phyloP scores from a whole-genome alignment of 2,888 invertebrate genomes.

The Dryobotodes eremita region DNA sequence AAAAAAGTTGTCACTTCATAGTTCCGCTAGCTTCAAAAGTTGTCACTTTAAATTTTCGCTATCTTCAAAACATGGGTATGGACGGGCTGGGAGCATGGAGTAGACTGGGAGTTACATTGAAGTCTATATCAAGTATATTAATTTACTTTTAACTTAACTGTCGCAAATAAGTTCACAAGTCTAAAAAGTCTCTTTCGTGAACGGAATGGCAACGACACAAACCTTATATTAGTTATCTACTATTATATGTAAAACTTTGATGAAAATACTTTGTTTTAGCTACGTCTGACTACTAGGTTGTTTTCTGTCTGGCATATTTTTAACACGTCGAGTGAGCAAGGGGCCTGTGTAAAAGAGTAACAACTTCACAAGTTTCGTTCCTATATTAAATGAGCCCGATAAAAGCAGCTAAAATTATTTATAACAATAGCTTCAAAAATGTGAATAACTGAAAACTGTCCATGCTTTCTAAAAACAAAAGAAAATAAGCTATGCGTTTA shows the following conservation, averaged over 20 bases:
- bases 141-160: slow-evolving; percentile 26
- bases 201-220: slow-evolving; percentile 18
- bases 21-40: slow-evolving; percentile 5
- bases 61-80: neutral
- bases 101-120: neutral
- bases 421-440: neutral
- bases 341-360: neutral
- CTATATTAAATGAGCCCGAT: neutral
- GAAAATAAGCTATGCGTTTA: neutral
- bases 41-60: neutral
- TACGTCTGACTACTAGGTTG: neutral
- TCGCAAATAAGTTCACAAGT: slow-evolving; percentile 28
- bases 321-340: neutral
- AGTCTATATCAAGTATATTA: slow-evolving; percentile 24
- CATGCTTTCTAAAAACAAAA: neutral
- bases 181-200: slow-evolving; percentile 9
- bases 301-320: slow-evolving; percentile 18
- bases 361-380: neutral
- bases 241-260: slow-evolving; percentile 22
- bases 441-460: neutral
- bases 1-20: neutral
- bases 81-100: neutral
- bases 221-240: slow-evolving; percentile 8
- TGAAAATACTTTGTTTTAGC: slow-evolving; percentile 28
- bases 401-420: neutral